These are phyloP conservation scores for Myiotriccus ornatus DNA, from an alignment of 2,797 vertebrate genomes.

Conservation along the genomic window DNA sequence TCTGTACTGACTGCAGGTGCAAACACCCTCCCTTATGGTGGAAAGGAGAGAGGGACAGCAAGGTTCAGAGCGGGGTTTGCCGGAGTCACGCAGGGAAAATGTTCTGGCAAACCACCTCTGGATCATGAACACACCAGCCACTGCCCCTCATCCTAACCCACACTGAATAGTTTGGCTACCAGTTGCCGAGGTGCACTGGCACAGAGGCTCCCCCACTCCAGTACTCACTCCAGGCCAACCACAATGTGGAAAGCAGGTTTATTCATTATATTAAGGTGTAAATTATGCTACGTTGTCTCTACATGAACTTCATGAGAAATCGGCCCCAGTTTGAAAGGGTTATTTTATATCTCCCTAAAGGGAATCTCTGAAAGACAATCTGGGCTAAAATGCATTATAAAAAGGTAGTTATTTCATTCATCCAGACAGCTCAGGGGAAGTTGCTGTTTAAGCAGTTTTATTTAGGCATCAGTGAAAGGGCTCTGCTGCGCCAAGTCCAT, in stretches of 20 bases:
- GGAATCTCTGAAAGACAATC: neutral
- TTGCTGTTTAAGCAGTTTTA: neutral
- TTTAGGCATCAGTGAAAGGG: neutral
- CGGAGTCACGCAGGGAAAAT: neutral
- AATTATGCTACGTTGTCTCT: neutral
- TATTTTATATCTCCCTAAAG: neutral
- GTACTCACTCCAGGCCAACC: neutral
- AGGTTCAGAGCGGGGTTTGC: neutral
- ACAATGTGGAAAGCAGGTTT: neutral
- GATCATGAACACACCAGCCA: neutral
- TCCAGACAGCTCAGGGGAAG: neutral
- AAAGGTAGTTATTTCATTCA: neutral
- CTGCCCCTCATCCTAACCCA: neutral
- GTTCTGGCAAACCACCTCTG: neutral
- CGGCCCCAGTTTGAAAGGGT: neutral
- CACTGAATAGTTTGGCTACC: neutral
- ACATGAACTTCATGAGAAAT: neutral
- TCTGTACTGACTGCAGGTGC: neutral
- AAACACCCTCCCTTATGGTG: neutral
- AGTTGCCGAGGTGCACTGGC: neutral
- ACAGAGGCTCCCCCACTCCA: rapidly evolving
- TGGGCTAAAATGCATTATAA: neutral
- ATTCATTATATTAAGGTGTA: neutral
- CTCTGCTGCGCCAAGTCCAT: neutral
- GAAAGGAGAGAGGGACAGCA: neutral